Base-by-base conservation (phyloP, 2,797 vertebrate genomes). In the Esox masquinongy region DNA sequence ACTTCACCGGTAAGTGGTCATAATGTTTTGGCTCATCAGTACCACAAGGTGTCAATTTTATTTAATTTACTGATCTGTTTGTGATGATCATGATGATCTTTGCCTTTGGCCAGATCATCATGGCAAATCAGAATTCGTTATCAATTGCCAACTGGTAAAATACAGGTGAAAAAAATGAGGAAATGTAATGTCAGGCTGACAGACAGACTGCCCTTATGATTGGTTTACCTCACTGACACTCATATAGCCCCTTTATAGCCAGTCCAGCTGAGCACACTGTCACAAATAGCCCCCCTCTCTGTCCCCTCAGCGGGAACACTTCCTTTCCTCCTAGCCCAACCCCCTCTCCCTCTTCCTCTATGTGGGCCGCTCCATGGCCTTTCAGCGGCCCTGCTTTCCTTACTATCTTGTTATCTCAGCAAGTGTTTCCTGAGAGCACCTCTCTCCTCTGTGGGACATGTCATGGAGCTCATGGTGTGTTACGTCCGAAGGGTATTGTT, bases 331-430 rank as follows among this genome's bases (percentile, higher is more conserved):
- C 19, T 11, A 24, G 64, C 22, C 49, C 43, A 24, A 24, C 14
- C 19, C 17, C 29, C 56, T 9, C 17, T 8, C 29, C 67, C 19
- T 61, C 82, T 76, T 77, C 22, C 71, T 80, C 76, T 22, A 70
- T 39, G 64, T 47, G 70, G 74, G 63, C 79, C 78, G 78, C 77
- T 73, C 69, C 68, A 1, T 86, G 86, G 86, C 86, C 91, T 90
- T 83, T 85, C 83, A 47, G 85, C 83, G 83, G 83, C 88, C 87
- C 84, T 82, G 84, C 87, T 82, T 85, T 90, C 84, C 83, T 80
- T 89, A 88, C 91, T 92, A 93, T 93, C 92, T 93, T 94, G 91
- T 93, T 93, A 92, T 93, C 93, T 92, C 92, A 93, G 93, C 90
- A 88, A 93, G 91, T 90, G 90, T 86, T 93, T 94, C 92, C 93